phyloP scores from a whole-genome alignment of 2,113 vertebrate genomes.

The Microcebus jonahi region DNA sequence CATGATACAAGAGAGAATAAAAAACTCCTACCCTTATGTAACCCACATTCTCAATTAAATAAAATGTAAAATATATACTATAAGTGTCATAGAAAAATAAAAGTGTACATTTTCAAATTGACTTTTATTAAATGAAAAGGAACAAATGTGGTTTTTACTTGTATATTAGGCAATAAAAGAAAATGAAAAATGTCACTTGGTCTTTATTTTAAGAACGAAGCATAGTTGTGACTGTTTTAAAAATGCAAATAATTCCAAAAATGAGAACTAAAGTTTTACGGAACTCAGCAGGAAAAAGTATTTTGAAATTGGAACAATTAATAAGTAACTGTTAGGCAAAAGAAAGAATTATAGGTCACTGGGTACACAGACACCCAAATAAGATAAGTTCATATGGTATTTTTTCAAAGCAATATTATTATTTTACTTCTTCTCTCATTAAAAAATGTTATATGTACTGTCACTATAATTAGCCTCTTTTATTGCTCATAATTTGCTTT shows the following conservation, averaged over 20 bases:
- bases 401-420: neutral
- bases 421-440: neutral
- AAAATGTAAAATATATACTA: neutral
- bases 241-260: neutral
- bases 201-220: slow-evolving; percentile 25
- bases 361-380: neutral
- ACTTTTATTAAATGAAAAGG: slow-evolving; percentile 21
- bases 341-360: neutral
- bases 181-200: neutral
- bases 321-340: neutral
- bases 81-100: neutral
- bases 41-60: neutral
- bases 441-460: neutral
- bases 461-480: neutral
- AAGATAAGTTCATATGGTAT: neutral
- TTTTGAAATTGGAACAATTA: slow-evolving; percentile 37
- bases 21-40: neutral
- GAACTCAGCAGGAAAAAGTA: neutral
- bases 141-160: neutral
- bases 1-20: neutral
- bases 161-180: neutral
- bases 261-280: neutral
- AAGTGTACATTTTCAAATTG: slow-evolving; percentile 22
- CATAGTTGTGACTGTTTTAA: neutral
- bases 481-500: neutral